These are phyloP conservation scores for Heteromyza rotundicornis DNA, from an alignment of 2,888 invertebrate genomes.

Conservation along the genomic window DNA sequence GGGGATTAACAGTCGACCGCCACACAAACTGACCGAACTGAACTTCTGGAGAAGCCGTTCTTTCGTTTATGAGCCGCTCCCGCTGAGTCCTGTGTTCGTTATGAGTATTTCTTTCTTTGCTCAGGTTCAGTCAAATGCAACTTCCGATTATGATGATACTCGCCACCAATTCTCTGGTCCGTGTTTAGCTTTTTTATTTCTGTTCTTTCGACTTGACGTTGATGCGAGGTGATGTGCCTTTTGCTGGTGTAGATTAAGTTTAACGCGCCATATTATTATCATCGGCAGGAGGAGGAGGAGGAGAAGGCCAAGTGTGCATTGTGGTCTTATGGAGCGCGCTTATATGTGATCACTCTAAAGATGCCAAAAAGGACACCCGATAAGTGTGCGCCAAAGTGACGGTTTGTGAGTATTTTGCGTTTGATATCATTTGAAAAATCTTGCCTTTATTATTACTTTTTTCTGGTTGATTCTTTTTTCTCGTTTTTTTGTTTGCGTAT, in stretches of 20 bases:
- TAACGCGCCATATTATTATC: constrained; percentile 43
- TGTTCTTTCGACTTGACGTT: too few relatives aligned
- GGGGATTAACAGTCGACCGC: neutral
- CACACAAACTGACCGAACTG: constrained; percentile 28
- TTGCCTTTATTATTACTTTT: too few relatives aligned
- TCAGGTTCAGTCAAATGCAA: neutral
- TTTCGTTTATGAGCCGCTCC: constrained; percentile 33
- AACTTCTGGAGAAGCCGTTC: constrained; percentile 31
- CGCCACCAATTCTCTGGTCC: neutral
- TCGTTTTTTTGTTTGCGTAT: constrained; percentile 26
- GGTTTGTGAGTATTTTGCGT: constrained; percentile 30
- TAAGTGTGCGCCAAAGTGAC: constrained; percentile 36
- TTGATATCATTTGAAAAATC: constrained; percentile 37
- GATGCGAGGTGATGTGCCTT: constrained; percentile 32
- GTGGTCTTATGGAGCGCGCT: neutral
- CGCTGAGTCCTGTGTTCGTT: constrained; percentile 18
- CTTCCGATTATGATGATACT: constrained; percentile 18
- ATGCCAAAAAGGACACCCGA: constrained; percentile 31
- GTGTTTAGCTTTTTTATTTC: too few relatives aligned
- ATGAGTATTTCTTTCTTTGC: neutral
- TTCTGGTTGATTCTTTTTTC: neutral
- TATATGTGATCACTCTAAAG: constrained; percentile 17
- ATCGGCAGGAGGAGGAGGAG: too few relatives aligned
- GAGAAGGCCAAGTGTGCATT: too few relatives aligned
- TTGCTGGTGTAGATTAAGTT: constrained; percentile 37